Base-by-base conservation (phyloP, 2,113 vertebrate species). In the Chinchilla lanigera region DNA sequence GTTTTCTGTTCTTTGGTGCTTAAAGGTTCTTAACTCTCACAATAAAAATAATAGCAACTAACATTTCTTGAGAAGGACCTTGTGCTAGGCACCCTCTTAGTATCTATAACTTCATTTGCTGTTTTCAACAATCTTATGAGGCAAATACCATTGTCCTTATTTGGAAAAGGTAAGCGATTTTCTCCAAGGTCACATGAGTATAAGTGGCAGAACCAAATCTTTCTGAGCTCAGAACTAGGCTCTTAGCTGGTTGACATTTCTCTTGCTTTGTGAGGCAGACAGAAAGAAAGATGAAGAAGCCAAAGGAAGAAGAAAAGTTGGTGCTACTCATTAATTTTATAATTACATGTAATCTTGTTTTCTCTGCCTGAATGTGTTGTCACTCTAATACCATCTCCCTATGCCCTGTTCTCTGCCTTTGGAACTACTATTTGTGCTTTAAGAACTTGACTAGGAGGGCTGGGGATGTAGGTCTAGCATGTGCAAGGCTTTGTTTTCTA, bases 1-100 rank as follows among this genome's bases (percentile, higher is more conserved):
- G 52, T 33, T 97, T 95, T 95, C 87, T 95, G 54, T 96, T 89
- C 54, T 58, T 71, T 88, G 38, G 80, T 94, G 30, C 58, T 96
- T 85, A 33, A 71, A 90, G 52, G 22, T 41, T 78, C 94, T 61
- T 58, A 47, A 81, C 50, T 38, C 52, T 63, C 44, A 88, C 80
- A 92, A 35, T 82, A 87, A 96, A 86, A 96, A 94, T 82, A 92
- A 71, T 26, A 85, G 84, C 81, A 87, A 87, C 69, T 73, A 95
- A 67, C 61, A 89, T 60, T 60, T 88, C 56, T 93, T 69, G n/a
- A 96, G 67, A 90, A 92, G 65, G 82, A 65, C 9, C 69, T 95
- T 94, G 71, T 90, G 58, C 77, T 82, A 97, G 85, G n/a, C 75
- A 69, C 58, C n/a, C 33, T 67, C 67, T 81, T 86, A 84, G 58